Conservation (phyloP, 1,140 invertebrate genomes). For the Maconellicoccus hirsutus region DNA sequence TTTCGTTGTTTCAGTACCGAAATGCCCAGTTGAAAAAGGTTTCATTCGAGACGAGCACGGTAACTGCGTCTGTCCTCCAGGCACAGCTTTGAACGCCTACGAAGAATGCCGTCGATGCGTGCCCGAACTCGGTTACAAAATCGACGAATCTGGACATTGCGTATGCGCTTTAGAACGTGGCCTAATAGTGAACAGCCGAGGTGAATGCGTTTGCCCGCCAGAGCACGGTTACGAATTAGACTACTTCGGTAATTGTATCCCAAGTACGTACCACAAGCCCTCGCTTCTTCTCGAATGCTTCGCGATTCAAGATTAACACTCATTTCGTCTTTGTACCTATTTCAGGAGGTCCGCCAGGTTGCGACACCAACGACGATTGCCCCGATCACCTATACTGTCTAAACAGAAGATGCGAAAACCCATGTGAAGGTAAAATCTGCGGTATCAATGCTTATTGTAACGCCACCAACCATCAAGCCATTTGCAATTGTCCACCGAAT, state of each 20-base stretch:
- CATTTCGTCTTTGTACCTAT: background rate
- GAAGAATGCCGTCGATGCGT: slow-evolving; percentile 63
- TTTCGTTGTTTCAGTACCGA: slow-evolving; percentile 39
- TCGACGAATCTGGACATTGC: slow-evolving; percentile 63
- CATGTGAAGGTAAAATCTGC: slow-evolving; percentile 57
- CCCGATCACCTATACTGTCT: slow-evolving; percentile 63
- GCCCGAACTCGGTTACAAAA: slow-evolving; percentile 53
- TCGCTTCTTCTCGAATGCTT: background rate
- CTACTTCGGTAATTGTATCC: slow-evolving; percentile 50
- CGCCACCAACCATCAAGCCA: slow-evolving; percentile 59
- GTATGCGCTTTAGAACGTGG: slow-evolving; percentile 65
- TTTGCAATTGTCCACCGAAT: slow-evolving; percentile 60
- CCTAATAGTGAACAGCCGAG: slow-evolving; percentile 57
- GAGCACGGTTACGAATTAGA: slow-evolving; percentile 57
- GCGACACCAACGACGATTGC: slow-evolving; percentile 61
- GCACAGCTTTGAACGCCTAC: slow-evolving; percentile 53
- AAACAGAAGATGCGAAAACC: slow-evolving; percentile 58
- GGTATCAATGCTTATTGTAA: slow-evolving; percentile 67
- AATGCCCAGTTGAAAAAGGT: slow-evolving; percentile 57
- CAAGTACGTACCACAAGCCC: slow-evolving; percentile 32
- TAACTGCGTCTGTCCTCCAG: slow-evolving; percentile 60
- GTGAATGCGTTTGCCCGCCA: slow-evolving; percentile 62
- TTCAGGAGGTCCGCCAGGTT: slow-evolving; percentile 40
- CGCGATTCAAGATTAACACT: background rate
- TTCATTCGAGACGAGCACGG: slow-evolving; percentile 54